Evolutionary conservation across 2,888 invertebrate species (phyloP), one percentile per base, ranked within the genome.

Genomic region (Corythucha ciliata): DNA sequence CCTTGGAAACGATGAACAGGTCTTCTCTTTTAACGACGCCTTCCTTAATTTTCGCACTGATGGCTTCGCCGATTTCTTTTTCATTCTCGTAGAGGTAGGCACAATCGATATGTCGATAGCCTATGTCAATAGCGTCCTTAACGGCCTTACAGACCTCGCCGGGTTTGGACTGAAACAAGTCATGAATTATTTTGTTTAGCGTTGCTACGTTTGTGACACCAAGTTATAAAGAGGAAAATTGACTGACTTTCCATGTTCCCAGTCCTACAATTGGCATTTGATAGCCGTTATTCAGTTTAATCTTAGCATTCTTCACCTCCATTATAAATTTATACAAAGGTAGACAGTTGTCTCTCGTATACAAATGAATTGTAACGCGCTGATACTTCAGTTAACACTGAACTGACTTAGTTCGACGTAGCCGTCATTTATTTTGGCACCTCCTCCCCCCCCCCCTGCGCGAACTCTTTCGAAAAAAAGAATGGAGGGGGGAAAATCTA

Each of bases 101-200:
- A 53, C 84, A 80, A 63, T 88, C 88, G 53, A 88, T 73, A 63
- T 83, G 81, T 0, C 84, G 73, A 64, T 87, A 88, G 0, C 87
- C 87, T 34, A 77, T 68, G 59, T 83, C 80, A 48, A 87, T 79
- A 3, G 86, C 86, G 61, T 80, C 75, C 52, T 78, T 76, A 4
- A 84, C 73, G 0, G 80, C 80, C 58, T 80, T 76, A 0, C 71
- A 72, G 1, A 78, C 79, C 63, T 80, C 76, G 26, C 78, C 79
- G 27, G 77, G 74, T 59, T 77, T 74, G 0, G 81, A 79, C 82
- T 83, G 59, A 22, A 70, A 68, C 14, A 41, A 7, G 14, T 29
- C 25, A 32, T 49, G 18, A 12, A 10, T 20, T 10, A 8, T 10
- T n/a, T 10, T 29, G 29, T 10, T 8, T 29, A 29, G 29, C 8